Base-by-base conservation (phyloP, 2,888 invertebrate genomes). In the Steinernema hermaphroditum region DNA sequence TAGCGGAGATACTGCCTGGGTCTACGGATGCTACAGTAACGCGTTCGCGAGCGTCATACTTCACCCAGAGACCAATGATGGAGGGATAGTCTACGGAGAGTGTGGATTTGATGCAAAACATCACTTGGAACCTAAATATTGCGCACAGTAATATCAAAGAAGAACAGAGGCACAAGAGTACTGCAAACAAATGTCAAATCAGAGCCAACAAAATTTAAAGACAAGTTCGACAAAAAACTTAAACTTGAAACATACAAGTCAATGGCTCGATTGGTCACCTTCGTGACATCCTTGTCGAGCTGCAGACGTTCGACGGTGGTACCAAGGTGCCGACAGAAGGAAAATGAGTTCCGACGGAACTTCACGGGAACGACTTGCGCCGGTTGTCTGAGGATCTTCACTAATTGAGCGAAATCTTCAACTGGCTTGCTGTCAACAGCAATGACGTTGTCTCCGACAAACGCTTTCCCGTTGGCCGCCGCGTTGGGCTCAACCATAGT, bases 301-400 rank as follows among this genome's bases (percentile, higher is more conserved):
- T 79, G 77, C 44, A 80, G 76, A 50, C 77, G 73, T 68, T 80
- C 80, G 8, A 81, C 76, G 9, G 80, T 81, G 2, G 81, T 78
- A 14, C 77, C 76, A 12, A 74, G 41, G 72, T 78, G 77, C 41
- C 71, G 71, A 71, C 78, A 80, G 75, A 74, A 79, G 9, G 81
- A 81, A 50, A 74, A 81, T 71, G 72, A 73, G 68, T 74, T 76
- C 24, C 77, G 78, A 12, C 73, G 69, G 43, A 81, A 57, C 70
- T 71, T 69, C 14, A 81, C 69, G 19, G 75, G 71, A 1, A 73
- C 75, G 0, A 22, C 73, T 72, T 74, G 71, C 0, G 76, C 44
- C 41, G 75, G 74, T 41, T 74, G 74, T 22, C 76, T 75, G 49
- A 80, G 57, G 34, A 70, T 72, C 37, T 72, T 49, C 24, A 71